Base-by-base conservation (phyloP, 2,888 invertebrate species). In the Willowsia nigromaculata region DNA sequence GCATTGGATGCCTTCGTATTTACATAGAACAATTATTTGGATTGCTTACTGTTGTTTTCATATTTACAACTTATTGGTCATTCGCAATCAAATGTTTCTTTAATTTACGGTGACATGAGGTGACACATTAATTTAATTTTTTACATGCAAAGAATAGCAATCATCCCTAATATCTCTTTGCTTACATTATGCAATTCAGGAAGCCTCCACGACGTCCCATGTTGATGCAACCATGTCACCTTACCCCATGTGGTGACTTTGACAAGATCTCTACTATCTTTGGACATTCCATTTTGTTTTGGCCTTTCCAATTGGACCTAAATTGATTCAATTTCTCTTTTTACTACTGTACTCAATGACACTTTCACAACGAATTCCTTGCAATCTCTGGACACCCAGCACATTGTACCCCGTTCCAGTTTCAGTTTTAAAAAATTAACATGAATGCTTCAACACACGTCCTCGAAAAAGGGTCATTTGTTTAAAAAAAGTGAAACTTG, bases 401-500 rank as follows among this genome's bases (percentile, higher is more conserved):
- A 53, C 84, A 27, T 65, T 68, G 15, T 18, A n/a, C 53, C 18
- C 11, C 37, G 37, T 27, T 15, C 50, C 37, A 56, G 47, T 74
- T 74, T 74, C 85, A n/a, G 7, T 6, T 84, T 74, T 27, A 40
- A 30, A 59, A 56, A 85, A 74, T 85, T 56, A 71, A 74, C 74
- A 74, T 43, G 53, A 59, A 59, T 68, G 15, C 15, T n/a, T 68
- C 37, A 33, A 3, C n/a, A 18, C 18, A 1, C 33, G 18, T 68
- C 37, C 27, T 68, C 37, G 18, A 33, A n/a, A 85, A 85, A 27
- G 85, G 59, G 50, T 76, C 78, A 86, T 86, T 86, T 80, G 80
- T 81, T 80, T 68, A 56, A 53, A 53, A 56, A 86, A 86, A 86
- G 86, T 86, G 86, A 86, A 86, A 86, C 59, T 85, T 85, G 15